Base-by-base conservation (phyloP, 2,113 vertebrate species). In the Dinomys branickii region DNA sequence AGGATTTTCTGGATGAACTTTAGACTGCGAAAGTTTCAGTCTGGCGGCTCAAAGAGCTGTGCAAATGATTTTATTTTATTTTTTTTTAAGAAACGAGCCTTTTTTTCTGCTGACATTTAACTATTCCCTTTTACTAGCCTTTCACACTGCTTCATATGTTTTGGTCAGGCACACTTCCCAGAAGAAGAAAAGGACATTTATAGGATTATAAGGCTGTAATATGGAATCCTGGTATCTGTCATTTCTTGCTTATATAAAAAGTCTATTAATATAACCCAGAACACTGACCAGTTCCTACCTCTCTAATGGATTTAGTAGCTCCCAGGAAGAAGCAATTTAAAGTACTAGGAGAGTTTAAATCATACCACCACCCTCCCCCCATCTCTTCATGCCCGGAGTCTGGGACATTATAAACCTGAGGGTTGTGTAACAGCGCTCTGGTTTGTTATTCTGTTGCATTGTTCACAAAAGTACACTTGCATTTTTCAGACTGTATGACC, bases 1-100 rank as follows among this genome's bases (percentile, higher is more conserved):
- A 98, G 97, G 96, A 98, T 98, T 98, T 98, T 98, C 97, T 97
- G 97, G 96, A 97, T 98, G 97, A 98, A 98, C 96, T 98, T 98
- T 97, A 98, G 96, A 98, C 97, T 98, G 96, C 71, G 77, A 95
- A 95, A 88, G 97, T 94, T 94, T 98, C 95, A 94, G 95, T 98
- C 96, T 97, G 94, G 97, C 90, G 90, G 88, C 93, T 98, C 0
- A 10, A 52, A 98, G 83, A 98, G 88, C 97, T 97, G 97, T 97
- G 93, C 93, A 98, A 98, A 98, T 98, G 30, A 89, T 80, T 88
- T 96, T 91, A n/a, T n/a, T n/a, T n/a, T n/a, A n/a, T 89, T 90
- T 91, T 91, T 87, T 86, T 90, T 90, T 92, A 97, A 98, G 97
- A 97, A 98, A 98, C 85, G 96, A 98, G 98, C 97, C 97, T 98